These are phyloP conservation scores for Rhagonycha lutea DNA, from an alignment of 2,888 invertebrate genomes.

Conservation along the genomic window DNA sequence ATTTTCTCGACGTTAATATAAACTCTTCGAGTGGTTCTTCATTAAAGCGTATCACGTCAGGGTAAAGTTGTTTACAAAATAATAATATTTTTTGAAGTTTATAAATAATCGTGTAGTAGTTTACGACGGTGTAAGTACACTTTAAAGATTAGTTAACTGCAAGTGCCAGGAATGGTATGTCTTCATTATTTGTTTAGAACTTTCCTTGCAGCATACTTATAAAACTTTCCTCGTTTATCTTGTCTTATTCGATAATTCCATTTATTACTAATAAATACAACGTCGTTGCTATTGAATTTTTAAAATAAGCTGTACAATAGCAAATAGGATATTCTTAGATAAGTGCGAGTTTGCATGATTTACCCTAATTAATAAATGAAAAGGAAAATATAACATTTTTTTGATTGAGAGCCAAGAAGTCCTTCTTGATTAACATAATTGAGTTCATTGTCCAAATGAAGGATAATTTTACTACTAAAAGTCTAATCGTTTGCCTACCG, in stretches of 20 bases:
- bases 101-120: constrained; percentile 21
- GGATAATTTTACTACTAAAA: no score
- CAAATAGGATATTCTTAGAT: no score
- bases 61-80: not conserved
- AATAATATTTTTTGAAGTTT: not conserved
- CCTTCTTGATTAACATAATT: no score
- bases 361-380: no score
- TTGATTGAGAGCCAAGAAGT: no score
- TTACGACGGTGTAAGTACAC: constrained; percentile 20
- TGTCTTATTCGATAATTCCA: constrained; percentile 16
- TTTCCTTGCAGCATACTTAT: constrained; percentile 22
- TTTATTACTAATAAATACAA: not conserved
- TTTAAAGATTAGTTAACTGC: constrained; percentile 24
- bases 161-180: constrained; percentile 23
- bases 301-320: not conserved
- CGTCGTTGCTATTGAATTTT: not conserved
- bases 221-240: constrained; percentile 24
- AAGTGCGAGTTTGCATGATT: no score
- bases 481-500: no score
- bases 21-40: not conserved
- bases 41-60: not conserved
- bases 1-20: not conserved
- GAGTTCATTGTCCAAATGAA: no score
- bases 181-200: constrained; percentile 28
- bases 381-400: no score